Conservation (phyloP, 2,797 vertebrate genomes). For the Enteromius viviparus region DNA sequence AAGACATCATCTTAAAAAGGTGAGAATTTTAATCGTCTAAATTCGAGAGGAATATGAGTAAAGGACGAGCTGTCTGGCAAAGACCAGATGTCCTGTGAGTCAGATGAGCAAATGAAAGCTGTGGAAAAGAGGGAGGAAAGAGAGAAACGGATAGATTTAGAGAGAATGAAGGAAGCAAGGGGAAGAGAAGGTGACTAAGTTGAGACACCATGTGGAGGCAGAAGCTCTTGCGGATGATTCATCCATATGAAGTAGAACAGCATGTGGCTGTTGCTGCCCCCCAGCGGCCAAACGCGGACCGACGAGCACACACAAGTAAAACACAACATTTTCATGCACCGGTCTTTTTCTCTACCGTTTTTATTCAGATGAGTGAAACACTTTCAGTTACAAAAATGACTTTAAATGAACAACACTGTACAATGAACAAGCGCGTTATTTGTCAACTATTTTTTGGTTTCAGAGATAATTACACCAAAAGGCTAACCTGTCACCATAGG, state of each 20-base stretch:
- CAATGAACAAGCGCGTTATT: slow-evolving; percentile 84
- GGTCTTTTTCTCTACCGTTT: slow-evolving; percentile 73
- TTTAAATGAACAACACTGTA: slow-evolving; percentile 88
- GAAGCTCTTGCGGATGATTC: slow-evolving; percentile 34
- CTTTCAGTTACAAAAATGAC: slow-evolving; percentile 89
- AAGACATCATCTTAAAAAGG: slow-evolving; percentile 4
- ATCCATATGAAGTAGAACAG: neutral
- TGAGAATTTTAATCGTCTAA: slow-evolving; percentile 20
- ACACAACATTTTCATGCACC: slow-evolving; percentile 28
- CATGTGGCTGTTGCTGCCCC: neutral
- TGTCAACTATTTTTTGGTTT: slow-evolving; percentile 79
- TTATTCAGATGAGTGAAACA: slow-evolving; percentile 87
- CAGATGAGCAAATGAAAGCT: slow-evolving; percentile 58
- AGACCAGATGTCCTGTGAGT: slow-evolving; percentile 72
- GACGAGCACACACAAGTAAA: neutral
- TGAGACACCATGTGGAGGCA: slow-evolving; percentile 45
- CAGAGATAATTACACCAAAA: slow-evolving; percentile 85
- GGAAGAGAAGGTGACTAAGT: slow-evolving; percentile 55
- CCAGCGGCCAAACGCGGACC: neutral
- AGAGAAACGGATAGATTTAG: slow-evolving; percentile 46
- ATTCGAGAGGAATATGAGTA: slow-evolving; percentile 39
- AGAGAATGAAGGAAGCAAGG: slow-evolving; percentile 48
- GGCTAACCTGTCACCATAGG: slow-evolving; percentile 82
- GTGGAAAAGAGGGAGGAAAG: slow-evolving; percentile 56
- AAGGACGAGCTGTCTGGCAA: slow-evolving; percentile 61